Base-by-base conservation (phyloP, 2,888 invertebrate genomes). In the Papilio gigon region DNA sequence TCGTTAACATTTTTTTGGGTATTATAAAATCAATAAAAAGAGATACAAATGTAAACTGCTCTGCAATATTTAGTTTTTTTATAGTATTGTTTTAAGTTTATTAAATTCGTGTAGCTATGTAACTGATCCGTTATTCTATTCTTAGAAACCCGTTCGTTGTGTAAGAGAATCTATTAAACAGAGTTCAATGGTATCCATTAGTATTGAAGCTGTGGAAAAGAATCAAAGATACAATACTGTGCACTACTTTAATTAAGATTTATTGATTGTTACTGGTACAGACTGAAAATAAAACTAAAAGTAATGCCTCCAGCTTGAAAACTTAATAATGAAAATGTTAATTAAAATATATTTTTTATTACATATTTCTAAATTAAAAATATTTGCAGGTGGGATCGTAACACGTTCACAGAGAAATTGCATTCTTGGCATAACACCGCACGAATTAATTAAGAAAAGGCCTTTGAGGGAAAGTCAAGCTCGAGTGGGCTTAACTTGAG, bases 381-480 rank as follows among this genome's bases (percentile, higher is more conserved):
- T 56, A 30, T 56, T 56, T 56, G 53, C 53, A 56, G 53, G 53
- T 56, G 53, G 9, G 53, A 27, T 53, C n/a, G 14, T 30, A 56
- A 27, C 50, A 30, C 53, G 53, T 53, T n/a, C 30, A 53, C 30
- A 27, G 53, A 53, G 53, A 53, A 53, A 53, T 53, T 53, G 53
- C 53, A 56, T 56, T 56, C 53, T 56, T 17, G 2, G 53, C 17
- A 56, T 56, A 50, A 30, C 53, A 56, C 14, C 53, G 30, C 53
- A 56, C 53, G 30, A 17, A 27, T 56, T 56, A 56, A 56, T 56
- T 56, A 56, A 56, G 53, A 56, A 56, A 56, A 56, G 53, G 53
- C 53, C 30, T 56, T 56, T 56, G 53, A 56, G 53, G 53, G 27
- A 27, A 22, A 47, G 42, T 17, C 42, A 17, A 42, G 42, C 47